Evolutionary conservation across 1,140 invertebrate genomes (phyloP).

Genomic region (Physella acuta): DNA sequence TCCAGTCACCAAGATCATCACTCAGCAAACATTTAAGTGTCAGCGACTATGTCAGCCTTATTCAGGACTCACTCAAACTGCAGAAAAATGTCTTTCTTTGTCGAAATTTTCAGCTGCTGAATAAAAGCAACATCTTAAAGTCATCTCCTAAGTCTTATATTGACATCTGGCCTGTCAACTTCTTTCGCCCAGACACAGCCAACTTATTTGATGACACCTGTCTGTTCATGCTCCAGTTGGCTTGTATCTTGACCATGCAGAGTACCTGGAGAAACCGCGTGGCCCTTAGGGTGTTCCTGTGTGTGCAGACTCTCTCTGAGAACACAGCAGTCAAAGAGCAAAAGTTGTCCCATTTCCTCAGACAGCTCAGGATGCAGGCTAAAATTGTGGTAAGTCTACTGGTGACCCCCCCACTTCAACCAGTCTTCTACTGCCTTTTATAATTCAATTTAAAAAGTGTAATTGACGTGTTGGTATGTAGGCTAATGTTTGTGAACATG

Average conservation of each 20-base stretch:
- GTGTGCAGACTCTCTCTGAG: conserved; percentile 61
- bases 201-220: conserved; percentile 69
- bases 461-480: too few species aligned
- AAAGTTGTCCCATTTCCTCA: conserved; percentile 63
- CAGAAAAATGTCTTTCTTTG: conserved; percentile 94
- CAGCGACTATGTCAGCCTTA: conserved; percentile 84
- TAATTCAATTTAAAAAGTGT: too few species aligned
- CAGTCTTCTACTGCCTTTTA: not conserved
- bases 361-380: conserved; percentile 66
- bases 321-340: conserved; percentile 61
- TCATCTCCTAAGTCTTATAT: conserved; percentile 68
- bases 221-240: conserved; percentile 91
- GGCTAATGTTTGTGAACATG: not conserved
- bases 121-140: conserved; percentile 62
- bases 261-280: conserved; percentile 66
- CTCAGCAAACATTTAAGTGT: conserved; percentile 49
- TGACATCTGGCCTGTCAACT: conserved; percentile 87
- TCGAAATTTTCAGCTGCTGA: conserved; percentile 83
- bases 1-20: conserved; percentile 46
- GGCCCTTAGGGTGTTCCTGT: conserved; percentile 81
- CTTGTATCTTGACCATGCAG: conserved; percentile 92
- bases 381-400: conserved; percentile 50
- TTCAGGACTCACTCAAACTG: conserved; percentile 81
- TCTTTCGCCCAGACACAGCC: conserved; percentile 55
- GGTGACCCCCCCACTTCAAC: not conserved